Conservation (phyloP, 2,113 vertebrate genomes). For the Gnathonemus echidnorhynchus region DNA sequence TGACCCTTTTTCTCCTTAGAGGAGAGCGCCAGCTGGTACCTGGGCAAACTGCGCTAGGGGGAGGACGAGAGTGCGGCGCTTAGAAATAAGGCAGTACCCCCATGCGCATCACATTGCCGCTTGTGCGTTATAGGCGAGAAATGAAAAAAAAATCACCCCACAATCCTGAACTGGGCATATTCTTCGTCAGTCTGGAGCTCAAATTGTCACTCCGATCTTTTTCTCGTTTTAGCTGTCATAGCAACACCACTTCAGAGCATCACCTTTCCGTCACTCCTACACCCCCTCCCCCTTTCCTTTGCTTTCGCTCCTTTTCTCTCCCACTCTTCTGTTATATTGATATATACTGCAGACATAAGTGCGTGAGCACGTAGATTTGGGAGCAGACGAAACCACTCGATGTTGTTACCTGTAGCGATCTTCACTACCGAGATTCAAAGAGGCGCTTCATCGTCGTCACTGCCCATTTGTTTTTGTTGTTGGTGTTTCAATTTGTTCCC, state of each 20-base stretch:
- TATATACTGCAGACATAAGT: neutral
- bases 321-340: neutral
- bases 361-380: neutral
- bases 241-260: neutral
- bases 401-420: neutral
- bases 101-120: neutral
- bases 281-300: neutral
- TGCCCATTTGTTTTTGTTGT: slow-evolving; percentile 27
- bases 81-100: neutral
- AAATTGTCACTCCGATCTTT: neutral
- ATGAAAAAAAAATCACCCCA: neutral
- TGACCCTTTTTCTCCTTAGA: slow-evolving; percentile 7
- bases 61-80: neutral
- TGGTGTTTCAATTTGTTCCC: neutral
- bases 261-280: slow-evolving; percentile 7
- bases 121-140: neutral
- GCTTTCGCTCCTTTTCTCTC: neutral
- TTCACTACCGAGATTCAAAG: slow-evolving; percentile 24
- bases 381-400: neutral
- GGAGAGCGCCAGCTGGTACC: slow-evolving; percentile 3
- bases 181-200: too few species aligned
- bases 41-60: neutral
- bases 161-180: neutral
- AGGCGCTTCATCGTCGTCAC: slow-evolving; percentile 34
- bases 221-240: neutral